Evolutionary conservation across 2,888 invertebrate species (phyloP).

Genomic region (Leptura quadrifasciata): DNA sequence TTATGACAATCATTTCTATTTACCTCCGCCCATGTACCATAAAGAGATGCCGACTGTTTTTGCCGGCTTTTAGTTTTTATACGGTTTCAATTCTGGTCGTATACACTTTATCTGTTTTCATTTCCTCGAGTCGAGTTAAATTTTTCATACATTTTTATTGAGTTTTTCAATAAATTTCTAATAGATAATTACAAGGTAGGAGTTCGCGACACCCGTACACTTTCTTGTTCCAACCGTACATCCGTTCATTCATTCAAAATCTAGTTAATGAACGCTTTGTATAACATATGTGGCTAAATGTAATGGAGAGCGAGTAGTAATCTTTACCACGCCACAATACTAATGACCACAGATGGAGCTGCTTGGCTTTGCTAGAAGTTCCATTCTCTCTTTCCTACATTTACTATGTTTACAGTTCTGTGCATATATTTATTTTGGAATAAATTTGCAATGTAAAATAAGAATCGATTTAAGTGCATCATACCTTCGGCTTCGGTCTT

Average conservation of each 20-base stretch:
- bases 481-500: constrained; percentile 32
- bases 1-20: too few relatives aligned
- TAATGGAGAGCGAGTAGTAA: neutral
- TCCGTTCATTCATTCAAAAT: neutral
- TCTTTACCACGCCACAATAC: constrained; percentile 30
- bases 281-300: neutral
- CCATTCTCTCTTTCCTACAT: neutral
- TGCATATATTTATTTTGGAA: constrained; percentile 48
- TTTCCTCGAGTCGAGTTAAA: too few relatives aligned
- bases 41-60: too few relatives aligned
- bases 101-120: too few relatives aligned
- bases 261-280: neutral
- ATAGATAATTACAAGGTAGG: too few relatives aligned
- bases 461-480: constrained; percentile 47
- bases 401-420: constrained; percentile 14
- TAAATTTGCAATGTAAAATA: constrained; percentile 56
- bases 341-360: constrained; percentile 41
- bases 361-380: constrained; percentile 8
- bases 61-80: too few relatives aligned
- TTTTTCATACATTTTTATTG: too few relatives aligned
- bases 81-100: too few relatives aligned
- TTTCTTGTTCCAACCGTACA: neutral
- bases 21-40: too few relatives aligned
- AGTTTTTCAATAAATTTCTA: too few relatives aligned
- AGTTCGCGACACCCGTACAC: too few relatives aligned